Evolutionary conservation across 1,140 invertebrate genomes (phyloP), one percentile per base, ranked within the genome.

Genomic region (Drosophila virilis): DNA sequence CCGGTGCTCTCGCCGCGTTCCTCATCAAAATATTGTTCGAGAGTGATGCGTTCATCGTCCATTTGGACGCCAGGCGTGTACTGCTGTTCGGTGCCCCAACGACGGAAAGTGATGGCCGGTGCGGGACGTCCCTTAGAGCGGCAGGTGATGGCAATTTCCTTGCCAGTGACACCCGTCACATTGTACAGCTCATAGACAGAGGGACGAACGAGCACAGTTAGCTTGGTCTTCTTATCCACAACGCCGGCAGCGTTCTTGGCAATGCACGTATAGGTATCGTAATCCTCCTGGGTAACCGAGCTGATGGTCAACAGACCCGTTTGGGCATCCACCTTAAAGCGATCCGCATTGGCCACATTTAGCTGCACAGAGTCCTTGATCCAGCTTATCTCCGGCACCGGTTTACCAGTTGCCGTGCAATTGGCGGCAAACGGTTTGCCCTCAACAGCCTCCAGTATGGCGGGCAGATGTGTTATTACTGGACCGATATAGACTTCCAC

Each of bases 401-500:
- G 97, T 91, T 97, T 97, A 2, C 97, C 97, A 10, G 92, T 94
- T 0, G 96, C 97, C 69, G 94, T 94, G 91, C 97, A 98, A 22
- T 93, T 93, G 15, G 97, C 95, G 0, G 94, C 94, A 9, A 95
- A 95, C 38, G 94, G 93, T 88, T 97, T 96, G 0, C 96, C 97
- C 92, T 98, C 97, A 33, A 96, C 93, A 2, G 96, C 95, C 81
- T 96, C 95, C 6, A 95, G 91, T 35, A 92, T 92, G 9, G 92
- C 74, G 7, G 93, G 92, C 78, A 94, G 93, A 76, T 93, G 91
- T 35, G 95, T 93, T 78, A 98, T 96, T 79, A 93, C 93, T 0
- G 97, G 97, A 17, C 94, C 94, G 37, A 95, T 95, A 88, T 96
- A 95, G n/a, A 98, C 96, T 94, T 97, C 96, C 6, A 97, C 94